Base-by-base conservation (phyloP, 2,797 vertebrate genomes). In the Melanotaenia nigrans region DNA sequence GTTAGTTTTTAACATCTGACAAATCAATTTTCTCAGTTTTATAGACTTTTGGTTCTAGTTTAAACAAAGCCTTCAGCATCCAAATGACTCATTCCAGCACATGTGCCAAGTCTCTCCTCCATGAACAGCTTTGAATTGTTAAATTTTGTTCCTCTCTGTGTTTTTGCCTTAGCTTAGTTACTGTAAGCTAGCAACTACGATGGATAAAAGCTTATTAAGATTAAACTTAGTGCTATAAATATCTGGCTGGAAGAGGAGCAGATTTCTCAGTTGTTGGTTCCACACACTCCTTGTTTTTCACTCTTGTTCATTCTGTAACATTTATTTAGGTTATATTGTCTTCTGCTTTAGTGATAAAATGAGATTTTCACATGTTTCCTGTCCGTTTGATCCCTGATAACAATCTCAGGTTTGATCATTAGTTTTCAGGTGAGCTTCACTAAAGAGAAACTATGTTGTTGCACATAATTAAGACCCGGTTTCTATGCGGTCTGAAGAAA, bases 11-110 rank as follows among this genome's bases (percentile, higher is more conserved):
- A 45, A 63, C 68, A 75, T 75, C 83, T 74, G 78, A 85, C 53
- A 66, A 75, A 83, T 73, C 47, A 0, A 73, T 87, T 69, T 77
- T 65, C 62, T 40, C 58, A 59, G 1, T n/a, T 71, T 77, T 56
- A 61, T 36, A 45, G 65, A 68, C 54, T 47, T 61, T 45, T 24
- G 24, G n/a, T 71, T 77, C 24, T 65, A 4, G 42, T 73, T 81
- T 65, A 58, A 71, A 59, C 3, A 65, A 69, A 78, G 64, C 61
- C 47, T 60, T 22, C 5, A 12, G 22, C 57, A 32, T 66, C 76
- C 65, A 68, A 56, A 67, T 0, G 3, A 35, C 59, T 75, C 64
- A 42, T 81, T 22, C 45, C 20, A 68, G 40, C 62, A 69, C 65
- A 33, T 65, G 70, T 78, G 81, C 71, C 61, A 60, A 40, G 59